These are phyloP conservation scores for Lepidonotus clava DNA, from an alignment of 2,888 invertebrate species.

Conservation along the genomic window DNA sequence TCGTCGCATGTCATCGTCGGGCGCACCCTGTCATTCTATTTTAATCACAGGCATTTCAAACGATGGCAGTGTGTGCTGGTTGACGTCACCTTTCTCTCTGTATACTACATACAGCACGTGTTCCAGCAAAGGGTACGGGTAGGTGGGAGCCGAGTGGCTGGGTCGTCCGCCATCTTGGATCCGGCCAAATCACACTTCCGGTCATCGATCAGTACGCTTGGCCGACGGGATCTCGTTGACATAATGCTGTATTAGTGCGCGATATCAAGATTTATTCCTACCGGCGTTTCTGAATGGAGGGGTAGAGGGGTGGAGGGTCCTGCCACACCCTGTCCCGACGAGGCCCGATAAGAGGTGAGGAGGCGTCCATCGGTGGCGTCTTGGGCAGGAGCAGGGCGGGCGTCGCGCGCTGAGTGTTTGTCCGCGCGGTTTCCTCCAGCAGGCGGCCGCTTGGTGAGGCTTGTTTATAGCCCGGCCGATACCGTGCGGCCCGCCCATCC, in stretches of 20 bases:
- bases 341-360: background rate
- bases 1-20: background rate
- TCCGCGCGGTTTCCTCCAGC: background rate
- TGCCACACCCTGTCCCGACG: background rate
- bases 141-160: background rate
- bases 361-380: background rate
- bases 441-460: background rate
- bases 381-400: background rate
- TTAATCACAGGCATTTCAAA: background rate
- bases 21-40: background rate
- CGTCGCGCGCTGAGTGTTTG: background rate
- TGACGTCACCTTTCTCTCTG: background rate
- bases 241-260: background rate
- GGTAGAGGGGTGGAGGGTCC: background rate
- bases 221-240: conserved; percentile 3
- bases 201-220: conserved; percentile 37
- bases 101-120: background rate
- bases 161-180: conserved; percentile 12
- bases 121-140: background rate
- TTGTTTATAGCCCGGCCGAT: conserved; percentile 37
- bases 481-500: conserved; percentile 16
- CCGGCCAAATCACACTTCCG: conserved; percentile 34
- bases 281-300: background rate
- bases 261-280: conserved; percentile 7
- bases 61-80: background rate